Conservation (phyloP, 2,113 vertebrate genomes). For the Hippocampus zosterae region DNA sequence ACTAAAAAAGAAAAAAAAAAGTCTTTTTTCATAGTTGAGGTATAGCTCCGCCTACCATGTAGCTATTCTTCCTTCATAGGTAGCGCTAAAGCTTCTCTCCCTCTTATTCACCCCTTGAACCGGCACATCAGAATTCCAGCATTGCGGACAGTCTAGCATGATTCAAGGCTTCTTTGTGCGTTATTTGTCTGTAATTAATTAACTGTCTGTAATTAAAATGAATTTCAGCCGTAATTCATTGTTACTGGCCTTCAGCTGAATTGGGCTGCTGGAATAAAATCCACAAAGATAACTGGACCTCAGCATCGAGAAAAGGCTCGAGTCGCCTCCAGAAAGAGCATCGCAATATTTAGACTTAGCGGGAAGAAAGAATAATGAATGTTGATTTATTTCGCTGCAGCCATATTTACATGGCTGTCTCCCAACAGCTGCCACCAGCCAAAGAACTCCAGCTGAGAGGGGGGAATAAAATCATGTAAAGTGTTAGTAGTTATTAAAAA, state of each 20-base stretch:
- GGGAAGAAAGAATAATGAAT: background rate
- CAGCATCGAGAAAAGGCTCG: background rate
- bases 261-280: background rate
- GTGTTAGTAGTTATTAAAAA: conserved; percentile 57
- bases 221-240: background rate
- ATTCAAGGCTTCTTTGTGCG: background rate
- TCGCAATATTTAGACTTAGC: conserved; percentile 14
- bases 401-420: conserved; percentile 7
- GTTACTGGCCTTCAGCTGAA: background rate
- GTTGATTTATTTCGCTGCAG: conserved; percentile 12
- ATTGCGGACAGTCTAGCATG: too few species aligned
- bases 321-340: background rate
- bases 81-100: too few species aligned
- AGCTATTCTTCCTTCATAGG: too few species aligned
- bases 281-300: background rate
- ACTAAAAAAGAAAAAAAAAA: too few species aligned
- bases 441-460: conserved; percentile 14
- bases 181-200: too few species aligned
- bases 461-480: conserved; percentile 36
- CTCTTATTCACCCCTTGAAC: too few species aligned
- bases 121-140: too few species aligned
- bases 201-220: background rate
- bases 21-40: too few species aligned
- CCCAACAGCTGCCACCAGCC: background rate
- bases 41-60: too few species aligned